These are phyloP conservation scores for Piscicola geometra DNA, from an alignment of 2,888 invertebrate species.

Conservation along the genomic window DNA sequence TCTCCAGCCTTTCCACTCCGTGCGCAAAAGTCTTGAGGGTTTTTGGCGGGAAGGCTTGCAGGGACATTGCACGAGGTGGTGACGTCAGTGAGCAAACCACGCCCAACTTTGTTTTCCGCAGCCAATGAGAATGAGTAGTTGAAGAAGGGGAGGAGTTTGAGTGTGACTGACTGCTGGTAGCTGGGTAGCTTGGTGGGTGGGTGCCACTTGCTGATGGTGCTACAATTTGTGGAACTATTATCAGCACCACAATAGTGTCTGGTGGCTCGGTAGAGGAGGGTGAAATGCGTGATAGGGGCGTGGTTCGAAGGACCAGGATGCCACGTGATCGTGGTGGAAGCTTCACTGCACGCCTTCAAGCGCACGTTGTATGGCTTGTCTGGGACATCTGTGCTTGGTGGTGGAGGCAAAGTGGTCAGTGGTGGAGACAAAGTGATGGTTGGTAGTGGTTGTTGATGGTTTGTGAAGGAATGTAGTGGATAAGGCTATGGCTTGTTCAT, in stretches of 20 bases:
- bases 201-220: not conserved
- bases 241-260: not conserved
- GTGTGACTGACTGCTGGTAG: constrained; percentile 20
- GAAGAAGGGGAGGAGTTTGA: constrained; percentile 22
- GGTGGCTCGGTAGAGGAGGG: constrained; percentile 48
- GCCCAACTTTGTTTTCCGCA: constrained; percentile 17
- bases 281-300: constrained; percentile 46
- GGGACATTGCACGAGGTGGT: not conserved
- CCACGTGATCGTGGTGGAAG: constrained; percentile 77
- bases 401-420: too few relatives aligned
- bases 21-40: not conserved
- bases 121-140: constrained; percentile 29
- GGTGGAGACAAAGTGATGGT: too few relatives aligned
- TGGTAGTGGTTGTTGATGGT: too few relatives aligned
- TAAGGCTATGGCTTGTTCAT: too few relatives aligned
- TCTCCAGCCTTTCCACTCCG: not conserved
- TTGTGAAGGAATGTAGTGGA: too few relatives aligned
- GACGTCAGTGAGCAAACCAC: constrained; percentile 1
- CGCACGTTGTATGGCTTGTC: constrained; percentile 63
- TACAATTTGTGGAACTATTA: not conserved
- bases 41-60: not conserved
- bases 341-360: constrained; percentile 61
- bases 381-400: constrained; percentile 71
- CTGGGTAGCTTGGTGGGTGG: constrained; percentile 10
- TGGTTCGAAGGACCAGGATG: constrained; percentile 50